Evolutionary conservation across 2,888 invertebrate genomes (phyloP).

Genomic region (Boloria euphrosyne): DNA sequence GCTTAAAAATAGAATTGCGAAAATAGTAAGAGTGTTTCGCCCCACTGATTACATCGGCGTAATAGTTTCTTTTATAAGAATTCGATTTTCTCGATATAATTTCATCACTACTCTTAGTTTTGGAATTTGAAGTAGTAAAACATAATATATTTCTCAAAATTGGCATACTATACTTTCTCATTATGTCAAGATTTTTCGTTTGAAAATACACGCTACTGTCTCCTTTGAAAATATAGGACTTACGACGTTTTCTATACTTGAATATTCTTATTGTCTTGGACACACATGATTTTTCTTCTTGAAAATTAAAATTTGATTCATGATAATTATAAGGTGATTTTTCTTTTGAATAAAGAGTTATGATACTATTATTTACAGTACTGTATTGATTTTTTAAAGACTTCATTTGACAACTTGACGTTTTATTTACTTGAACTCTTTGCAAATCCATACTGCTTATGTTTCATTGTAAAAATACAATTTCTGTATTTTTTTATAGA

Average conservation of each 20-base stretch:
- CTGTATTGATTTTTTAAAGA: too few species aligned
- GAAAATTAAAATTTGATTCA: background rate
- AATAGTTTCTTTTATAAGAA: slow-evolving; percentile 14
- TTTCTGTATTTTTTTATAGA: too few species aligned
- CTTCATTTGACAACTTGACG: too few species aligned
- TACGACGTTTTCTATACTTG: slow-evolving; percentile 8
- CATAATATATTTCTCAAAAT: background rate
- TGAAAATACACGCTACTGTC: background rate
- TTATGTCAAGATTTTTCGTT: background rate
- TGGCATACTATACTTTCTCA: slow-evolving; percentile 15
- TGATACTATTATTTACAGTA: too few species aligned
- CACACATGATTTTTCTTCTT: background rate
- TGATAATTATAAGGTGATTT: background rate
- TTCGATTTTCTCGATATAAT: background rate
- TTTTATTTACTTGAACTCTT: too few species aligned
- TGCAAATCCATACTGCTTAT: too few species aligned
- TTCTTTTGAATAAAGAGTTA: too few species aligned
- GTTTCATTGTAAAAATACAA: too few species aligned
- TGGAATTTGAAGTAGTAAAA: background rate
- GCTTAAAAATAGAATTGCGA: slow-evolving; percentile 7
- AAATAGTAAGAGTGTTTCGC: slow-evolving; percentile 1
- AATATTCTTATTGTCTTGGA: slow-evolving; percentile 15
- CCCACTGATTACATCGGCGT: slow-evolving; percentile 8
- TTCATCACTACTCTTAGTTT: slow-evolving; percentile 14
- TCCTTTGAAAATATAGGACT: background rate